Percentiles rank a stretch among this genome's conserved stretches.
These are phyloP conservation scores for Bombus affinis DNA, from an alignment of 1,140 invertebrate genomes.

Conservation along the genomic window DNA sequence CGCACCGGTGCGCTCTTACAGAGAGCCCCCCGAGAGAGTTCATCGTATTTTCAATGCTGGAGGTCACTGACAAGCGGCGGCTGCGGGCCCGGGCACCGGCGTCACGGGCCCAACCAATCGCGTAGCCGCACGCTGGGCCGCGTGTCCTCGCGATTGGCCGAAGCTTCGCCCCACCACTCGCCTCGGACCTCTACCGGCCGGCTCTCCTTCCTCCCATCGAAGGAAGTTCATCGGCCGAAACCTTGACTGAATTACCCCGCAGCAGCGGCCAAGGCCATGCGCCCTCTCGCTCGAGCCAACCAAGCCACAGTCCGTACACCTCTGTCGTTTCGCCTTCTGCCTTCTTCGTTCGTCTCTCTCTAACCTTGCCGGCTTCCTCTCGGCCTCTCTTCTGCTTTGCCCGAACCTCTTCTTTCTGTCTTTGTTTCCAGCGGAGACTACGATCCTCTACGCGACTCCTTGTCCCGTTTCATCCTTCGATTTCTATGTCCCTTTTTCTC, in stretches of 20 bases:
- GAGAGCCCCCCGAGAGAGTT: conserved; percentile 80
- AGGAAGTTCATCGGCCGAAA: conserved; percentile 86
- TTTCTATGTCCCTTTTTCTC: not conserved
- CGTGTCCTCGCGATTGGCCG: conserved; percentile 73
- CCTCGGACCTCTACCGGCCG: conserved; percentile 55
- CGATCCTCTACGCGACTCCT: conserved; percentile 7
- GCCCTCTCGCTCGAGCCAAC: conserved; percentile 73
- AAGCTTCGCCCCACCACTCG: conserved; percentile 67
- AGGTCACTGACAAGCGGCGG: conserved; percentile 84
- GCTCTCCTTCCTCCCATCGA: conserved; percentile 69
- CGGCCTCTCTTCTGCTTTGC: conserved; percentile 22
- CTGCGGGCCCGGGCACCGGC: conserved; percentile 61
- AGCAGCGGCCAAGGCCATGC: conserved; percentile 85
- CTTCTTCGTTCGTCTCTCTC: conserved; percentile 37
- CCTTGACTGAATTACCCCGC: conserved; percentile 89
- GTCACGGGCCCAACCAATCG: conserved; percentile 69
- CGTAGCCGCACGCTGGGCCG: conserved; percentile 54
- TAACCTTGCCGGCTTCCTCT: conserved; percentile 39
- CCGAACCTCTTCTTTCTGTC: conserved; percentile 6
- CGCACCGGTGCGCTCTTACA: conserved; percentile 63
- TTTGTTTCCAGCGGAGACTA: not conserved
- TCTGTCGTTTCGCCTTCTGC: conserved; percentile 51
- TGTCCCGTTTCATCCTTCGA: conserved; percentile 28
- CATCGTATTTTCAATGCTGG: conserved; percentile 85
- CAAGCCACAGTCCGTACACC: conserved; percentile 46